These are phyloP conservation scores for Mus caroli DNA, from an alignment of 2,797 vertebrate genomes.

Conservation along the genomic window DNA sequence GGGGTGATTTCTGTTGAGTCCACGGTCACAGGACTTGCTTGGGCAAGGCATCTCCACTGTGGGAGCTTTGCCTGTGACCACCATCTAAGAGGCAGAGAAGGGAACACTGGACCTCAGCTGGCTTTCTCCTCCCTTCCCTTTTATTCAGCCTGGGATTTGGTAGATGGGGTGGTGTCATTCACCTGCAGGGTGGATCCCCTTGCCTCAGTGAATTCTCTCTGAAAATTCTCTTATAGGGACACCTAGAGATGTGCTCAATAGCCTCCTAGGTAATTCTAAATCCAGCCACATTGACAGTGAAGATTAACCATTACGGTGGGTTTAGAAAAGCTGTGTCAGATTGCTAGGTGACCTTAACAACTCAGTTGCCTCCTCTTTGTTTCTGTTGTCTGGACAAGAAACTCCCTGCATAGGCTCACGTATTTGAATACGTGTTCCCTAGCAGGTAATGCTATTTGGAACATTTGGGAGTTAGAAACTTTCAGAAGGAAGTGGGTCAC, in stretches of 20 bases:
- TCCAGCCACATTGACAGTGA: not conserved
- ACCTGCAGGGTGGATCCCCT: not conserved
- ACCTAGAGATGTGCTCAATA: not conserved
- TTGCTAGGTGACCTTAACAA: not conserved
- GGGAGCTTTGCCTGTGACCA: too few species aligned
- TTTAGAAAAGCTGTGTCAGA: not conserved
- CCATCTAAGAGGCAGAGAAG: not conserved
- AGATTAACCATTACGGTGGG: not conserved
- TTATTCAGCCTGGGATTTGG: not conserved
- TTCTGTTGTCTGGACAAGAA: not conserved
- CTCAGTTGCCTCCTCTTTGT: not conserved
- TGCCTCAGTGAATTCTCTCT: not conserved
- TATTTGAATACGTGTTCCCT: not conserved
- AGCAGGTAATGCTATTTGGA: not conserved
- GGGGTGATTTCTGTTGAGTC: not conserved
- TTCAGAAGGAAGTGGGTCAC: not conserved
- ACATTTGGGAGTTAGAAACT: not conserved
- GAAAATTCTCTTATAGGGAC: not conserved
- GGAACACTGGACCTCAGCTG: not conserved
- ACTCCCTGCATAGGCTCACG: not conserved
- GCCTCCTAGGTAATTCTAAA: not conserved
- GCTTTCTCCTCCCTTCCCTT: not conserved
- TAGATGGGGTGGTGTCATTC: not conserved
- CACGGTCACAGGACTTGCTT: not conserved
- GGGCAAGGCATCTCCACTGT: not conserved